Percentiles rank a stretch among this genome's conserved stretches.
phyloP scores from a whole-genome alignment of 2,113 vertebrate genomes.

The Xenus cinereus region DNA sequence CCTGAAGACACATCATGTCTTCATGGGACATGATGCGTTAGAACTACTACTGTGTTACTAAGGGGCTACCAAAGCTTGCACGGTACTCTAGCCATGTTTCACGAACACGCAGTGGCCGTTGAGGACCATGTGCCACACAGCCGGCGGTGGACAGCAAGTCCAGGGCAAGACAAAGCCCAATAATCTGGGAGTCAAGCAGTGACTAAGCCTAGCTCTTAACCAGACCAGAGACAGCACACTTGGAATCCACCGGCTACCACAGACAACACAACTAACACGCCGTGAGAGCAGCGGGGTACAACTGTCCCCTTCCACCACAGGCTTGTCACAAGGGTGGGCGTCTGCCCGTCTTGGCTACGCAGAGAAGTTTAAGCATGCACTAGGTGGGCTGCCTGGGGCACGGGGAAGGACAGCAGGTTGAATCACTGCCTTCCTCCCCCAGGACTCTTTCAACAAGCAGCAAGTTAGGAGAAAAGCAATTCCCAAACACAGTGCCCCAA shows the following conservation, averaged over 20 bases:
- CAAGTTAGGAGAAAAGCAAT: not conserved
- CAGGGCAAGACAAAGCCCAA: not conserved
- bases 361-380: not conserved
- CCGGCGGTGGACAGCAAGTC: not conserved
- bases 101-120: accelerated
- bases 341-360: not conserved
- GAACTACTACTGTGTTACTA: not conserved
- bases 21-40: too few species aligned
- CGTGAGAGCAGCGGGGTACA: not conserved
- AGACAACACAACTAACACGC: not conserved
- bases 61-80: not conserved
- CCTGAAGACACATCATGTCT: not conserved
- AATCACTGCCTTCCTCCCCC: not conserved
- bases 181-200: not conserved
- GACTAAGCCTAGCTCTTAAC: not conserved
- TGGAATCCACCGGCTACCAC: not conserved
- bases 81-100: not conserved
- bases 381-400: not conserved
- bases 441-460: not conserved
- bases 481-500: not conserved
- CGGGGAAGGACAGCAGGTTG: not conserved
- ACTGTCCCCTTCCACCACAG: not conserved
- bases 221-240: not conserved
- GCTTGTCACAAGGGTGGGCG: accelerated
- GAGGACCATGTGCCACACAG: accelerated